These are phyloP conservation scores for Drosophila erecta DNA, from an alignment of 1,140 invertebrate species.

Conservation along the genomic window DNA sequence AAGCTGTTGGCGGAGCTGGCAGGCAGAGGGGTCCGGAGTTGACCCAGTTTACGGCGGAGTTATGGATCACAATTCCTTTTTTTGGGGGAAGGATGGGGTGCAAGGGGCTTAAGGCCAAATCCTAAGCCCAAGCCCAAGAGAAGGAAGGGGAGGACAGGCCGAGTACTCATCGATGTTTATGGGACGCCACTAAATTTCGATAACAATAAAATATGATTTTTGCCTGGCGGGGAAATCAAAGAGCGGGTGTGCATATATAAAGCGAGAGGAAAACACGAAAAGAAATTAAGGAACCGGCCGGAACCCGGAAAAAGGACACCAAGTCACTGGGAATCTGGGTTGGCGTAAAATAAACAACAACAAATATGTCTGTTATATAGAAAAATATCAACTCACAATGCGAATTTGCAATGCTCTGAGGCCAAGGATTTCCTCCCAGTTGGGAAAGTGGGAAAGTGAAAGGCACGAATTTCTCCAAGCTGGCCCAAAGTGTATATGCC, in stretches of 20 bases:
- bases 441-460: neutral
- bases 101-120: neutral
- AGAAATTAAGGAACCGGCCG: slow-evolving; percentile 75
- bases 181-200: slow-evolving; percentile 66
- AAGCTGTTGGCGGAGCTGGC: slow-evolving; percentile 29
- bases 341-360: slow-evolving; percentile 39
- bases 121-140: neutral
- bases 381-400: neutral
- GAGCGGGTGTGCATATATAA: slow-evolving; percentile 30
- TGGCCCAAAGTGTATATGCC: slow-evolving; percentile 38
- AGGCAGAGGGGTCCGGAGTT: slow-evolving; percentile 7
- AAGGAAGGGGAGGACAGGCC: too few species aligned
- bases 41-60: slow-evolving; percentile 37
- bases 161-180: slow-evolving; percentile 57
- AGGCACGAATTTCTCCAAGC: neutral
- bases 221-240: slow-evolving; percentile 15
- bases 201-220: slow-evolving; percentile 84
- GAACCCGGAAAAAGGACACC: slow-evolving; percentile 33
- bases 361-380: slow-evolving; percentile 19
- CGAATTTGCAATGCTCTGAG: slow-evolving; percentile 24
- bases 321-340: slow-evolving; percentile 40
- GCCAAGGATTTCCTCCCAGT: too few species aligned
- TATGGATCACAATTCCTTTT: slow-evolving; percentile 32
- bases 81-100: neutral
- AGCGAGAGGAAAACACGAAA: slow-evolving; percentile 64